phyloP scores from a whole-genome alignment of 2,888 invertebrate species.

The Microdon myrmicae region DNA sequence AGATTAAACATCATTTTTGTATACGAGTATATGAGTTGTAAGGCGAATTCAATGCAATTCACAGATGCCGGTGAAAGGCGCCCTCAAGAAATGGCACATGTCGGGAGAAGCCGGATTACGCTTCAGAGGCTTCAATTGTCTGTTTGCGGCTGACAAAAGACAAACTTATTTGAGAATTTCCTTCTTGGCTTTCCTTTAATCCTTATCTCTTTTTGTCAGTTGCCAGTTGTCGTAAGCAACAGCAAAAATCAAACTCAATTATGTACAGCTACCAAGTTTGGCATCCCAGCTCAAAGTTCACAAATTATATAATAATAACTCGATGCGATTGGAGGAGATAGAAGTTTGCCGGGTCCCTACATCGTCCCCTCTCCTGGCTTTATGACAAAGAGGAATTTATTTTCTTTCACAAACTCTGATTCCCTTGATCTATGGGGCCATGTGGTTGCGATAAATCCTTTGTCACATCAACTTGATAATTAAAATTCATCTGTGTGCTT shows the following conservation, averaged over 20 bases:
- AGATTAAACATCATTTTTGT: too few species aligned
- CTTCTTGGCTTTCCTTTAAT: too few species aligned
- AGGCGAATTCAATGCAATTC: too few species aligned
- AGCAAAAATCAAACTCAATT: slow-evolving; percentile 36
- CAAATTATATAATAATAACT: slow-evolving; percentile 39
- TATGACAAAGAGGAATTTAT: slow-evolving; percentile 17
- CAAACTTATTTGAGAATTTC: too few species aligned
- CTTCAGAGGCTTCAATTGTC: too few species aligned
- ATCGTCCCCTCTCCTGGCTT: not conserved
- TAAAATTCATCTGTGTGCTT: slow-evolving; percentile 49
- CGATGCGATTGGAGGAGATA: slow-evolving; percentile 44
- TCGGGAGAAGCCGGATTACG: too few species aligned
- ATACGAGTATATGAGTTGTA: too few species aligned
- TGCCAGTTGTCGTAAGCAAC: slow-evolving; percentile 29
- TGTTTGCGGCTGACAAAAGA: too few species aligned
- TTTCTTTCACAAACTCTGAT: slow-evolving; percentile 17
- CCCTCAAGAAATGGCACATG: too few species aligned
- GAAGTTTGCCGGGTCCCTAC: too few species aligned
- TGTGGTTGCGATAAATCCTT: slow-evolving; percentile 14
- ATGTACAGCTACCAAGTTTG: slow-evolving; percentile 14
- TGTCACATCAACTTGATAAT: slow-evolving; percentile 38
- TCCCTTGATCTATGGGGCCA: slow-evolving; percentile 11
- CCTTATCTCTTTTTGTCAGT: slow-evolving; percentile 21
- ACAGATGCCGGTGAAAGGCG: too few species aligned
- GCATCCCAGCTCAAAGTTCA: slow-evolving; percentile 36